These are phyloP conservation scores for Rhimphoctona megacephalus DNA, from an alignment of 2,888 invertebrate genomes.

Conservation along the genomic window DNA sequence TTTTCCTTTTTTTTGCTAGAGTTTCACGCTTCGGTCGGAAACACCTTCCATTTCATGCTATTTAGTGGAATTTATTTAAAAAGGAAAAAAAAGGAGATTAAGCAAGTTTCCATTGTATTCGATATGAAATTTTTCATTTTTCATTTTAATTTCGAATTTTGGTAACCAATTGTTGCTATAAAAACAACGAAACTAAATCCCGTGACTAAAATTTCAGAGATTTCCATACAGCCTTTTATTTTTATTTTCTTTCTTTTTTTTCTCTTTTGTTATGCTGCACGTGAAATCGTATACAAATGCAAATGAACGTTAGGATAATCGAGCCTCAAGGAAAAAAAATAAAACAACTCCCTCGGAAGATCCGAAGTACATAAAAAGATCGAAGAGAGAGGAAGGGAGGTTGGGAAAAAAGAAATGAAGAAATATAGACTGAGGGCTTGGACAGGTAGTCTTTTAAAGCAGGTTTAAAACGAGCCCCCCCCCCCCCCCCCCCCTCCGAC, in stretches of 20 bases:
- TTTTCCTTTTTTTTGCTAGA: slow-evolving; percentile 32
- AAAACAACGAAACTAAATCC: background rate
- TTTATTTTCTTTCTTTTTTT: background rate
- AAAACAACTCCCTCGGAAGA: background rate
- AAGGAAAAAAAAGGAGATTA: background rate
- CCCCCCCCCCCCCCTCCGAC: background rate
- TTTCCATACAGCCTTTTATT: background rate
- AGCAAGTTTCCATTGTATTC: background rate
- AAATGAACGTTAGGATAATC: slow-evolving; percentile 15
- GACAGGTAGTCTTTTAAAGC: slow-evolving; percentile 67
- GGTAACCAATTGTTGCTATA: background rate
- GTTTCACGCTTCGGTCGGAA: slow-evolving; percentile 36
- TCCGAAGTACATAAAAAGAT: slow-evolving; percentile 9
- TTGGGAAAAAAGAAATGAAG: slow-evolving; percentile 20
- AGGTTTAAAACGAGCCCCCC: slow-evolving; percentile 10
- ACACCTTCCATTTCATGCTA: background rate
- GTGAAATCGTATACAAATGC: slow-evolving; percentile 42
- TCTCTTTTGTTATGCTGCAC: background rate
- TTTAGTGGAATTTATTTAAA: background rate
- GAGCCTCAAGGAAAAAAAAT: background rate
- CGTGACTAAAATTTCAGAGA: background rate
- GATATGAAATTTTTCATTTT: background rate
- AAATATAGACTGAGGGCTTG: slow-evolving; percentile 41
- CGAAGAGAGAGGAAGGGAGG: background rate
- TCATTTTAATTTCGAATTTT: background rate